These are phyloP conservation scores for Tholera decimalis DNA, from an alignment of 2,888 invertebrate species.

Conservation along the genomic window DNA sequence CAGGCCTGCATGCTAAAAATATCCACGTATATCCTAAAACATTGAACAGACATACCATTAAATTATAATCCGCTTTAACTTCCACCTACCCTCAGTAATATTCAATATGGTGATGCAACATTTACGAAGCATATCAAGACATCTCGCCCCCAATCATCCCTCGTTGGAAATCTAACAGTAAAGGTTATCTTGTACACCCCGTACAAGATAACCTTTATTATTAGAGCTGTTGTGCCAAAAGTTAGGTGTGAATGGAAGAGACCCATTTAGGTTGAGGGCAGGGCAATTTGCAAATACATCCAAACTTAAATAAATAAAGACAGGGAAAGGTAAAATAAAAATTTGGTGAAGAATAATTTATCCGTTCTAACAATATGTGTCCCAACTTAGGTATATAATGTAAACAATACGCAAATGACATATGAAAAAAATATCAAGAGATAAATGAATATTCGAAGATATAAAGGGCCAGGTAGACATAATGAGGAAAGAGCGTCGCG, in stretches of 20 bases:
- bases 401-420: constrained; percentile 10
- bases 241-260: constrained; percentile 28
- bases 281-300: not conserved
- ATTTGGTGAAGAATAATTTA: constrained; percentile 3
- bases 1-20: no score
- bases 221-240: constrained; percentile 51
- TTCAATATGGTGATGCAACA: constrained; percentile 52
- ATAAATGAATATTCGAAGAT: no score
- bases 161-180: constrained; percentile 47
- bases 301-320: not conserved
- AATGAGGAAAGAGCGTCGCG: no score
- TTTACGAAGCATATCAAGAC: constrained; percentile 57
- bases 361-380: not conserved
- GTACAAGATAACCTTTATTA: constrained; percentile 83
- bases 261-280: not conserved
- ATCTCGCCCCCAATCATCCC: constrained; percentile 52
- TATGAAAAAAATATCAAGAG: not conserved
- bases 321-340: not conserved
- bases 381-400: not conserved
- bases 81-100: constrained; percentile 40
- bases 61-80: constrained; percentile 54
- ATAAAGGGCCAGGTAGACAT: no score
- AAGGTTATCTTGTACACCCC: no score
- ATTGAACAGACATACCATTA: constrained; percentile 31
- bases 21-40: not conserved